These are phyloP conservation scores for Nemurella pictetii DNA, from an alignment of 2,888 invertebrate genomes.

Conservation along the genomic window DNA sequence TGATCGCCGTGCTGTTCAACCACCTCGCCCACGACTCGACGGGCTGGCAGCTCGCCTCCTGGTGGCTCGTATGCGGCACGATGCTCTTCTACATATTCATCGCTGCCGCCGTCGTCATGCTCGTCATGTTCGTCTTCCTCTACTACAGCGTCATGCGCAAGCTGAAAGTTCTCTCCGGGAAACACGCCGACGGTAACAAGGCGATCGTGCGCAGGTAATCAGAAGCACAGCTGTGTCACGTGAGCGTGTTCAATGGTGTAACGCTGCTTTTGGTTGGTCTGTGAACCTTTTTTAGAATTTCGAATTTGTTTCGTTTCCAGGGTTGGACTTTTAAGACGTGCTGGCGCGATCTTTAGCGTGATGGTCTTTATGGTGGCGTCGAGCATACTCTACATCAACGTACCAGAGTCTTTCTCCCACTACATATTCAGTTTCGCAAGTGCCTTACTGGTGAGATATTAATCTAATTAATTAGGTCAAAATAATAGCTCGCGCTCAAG, in stretches of 20 bases:
- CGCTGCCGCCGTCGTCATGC: constrained; percentile 68
- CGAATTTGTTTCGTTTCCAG: constrained; percentile 51
- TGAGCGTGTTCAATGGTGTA: no score
- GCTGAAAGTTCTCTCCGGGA: constrained; percentile 52
- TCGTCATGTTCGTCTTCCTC: constrained; percentile 67
- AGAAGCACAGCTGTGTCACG: neutral
- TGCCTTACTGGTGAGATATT: constrained; percentile 60
- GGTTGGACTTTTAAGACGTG: constrained; percentile 63
- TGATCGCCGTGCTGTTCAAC: constrained; percentile 67
- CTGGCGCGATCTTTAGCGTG: constrained; percentile 62
- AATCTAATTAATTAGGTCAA: neutral
- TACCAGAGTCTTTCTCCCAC: constrained; percentile 60
- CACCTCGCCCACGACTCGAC: constrained; percentile 68
- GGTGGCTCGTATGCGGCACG: constrained; percentile 65
- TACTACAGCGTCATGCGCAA: constrained; percentile 68
- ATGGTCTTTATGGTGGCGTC: constrained; percentile 63
- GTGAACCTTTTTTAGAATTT: neutral
- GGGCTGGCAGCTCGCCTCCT: constrained; percentile 60
- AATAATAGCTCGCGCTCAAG: neutral
- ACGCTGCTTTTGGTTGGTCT: no score
- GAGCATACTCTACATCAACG: constrained; percentile 67
- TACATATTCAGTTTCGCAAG: constrained; percentile 62
- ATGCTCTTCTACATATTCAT: constrained; percentile 67
- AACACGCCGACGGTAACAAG: constrained; percentile 50
- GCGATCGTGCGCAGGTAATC: constrained; percentile 51